Evolutionary conservation across 2,113 vertebrate species (phyloP).

Genomic region (Uropsilus gracilis): DNA sequence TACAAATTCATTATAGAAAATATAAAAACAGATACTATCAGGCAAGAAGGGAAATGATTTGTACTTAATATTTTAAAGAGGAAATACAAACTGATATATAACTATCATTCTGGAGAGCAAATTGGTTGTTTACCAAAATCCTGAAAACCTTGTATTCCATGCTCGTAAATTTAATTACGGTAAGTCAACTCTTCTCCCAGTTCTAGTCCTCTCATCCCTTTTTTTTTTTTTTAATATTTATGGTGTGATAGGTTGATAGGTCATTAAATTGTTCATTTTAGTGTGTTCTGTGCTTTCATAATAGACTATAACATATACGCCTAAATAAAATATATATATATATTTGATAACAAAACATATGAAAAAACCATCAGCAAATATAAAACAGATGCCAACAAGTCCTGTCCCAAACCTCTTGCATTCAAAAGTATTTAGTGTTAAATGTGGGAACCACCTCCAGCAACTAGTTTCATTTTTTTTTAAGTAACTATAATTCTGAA

Average conservation of each 20-base stretch:
- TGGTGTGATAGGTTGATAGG: background rate
- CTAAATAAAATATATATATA: background rate
- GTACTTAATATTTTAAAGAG: background rate
- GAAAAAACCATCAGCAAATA: conserved; percentile 6
- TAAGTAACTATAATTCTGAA: background rate
- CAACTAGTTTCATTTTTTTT: background rate
- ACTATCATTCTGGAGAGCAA: background rate
- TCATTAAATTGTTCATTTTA: conserved; percentile 22
- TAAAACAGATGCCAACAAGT: background rate
- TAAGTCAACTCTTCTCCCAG: background rate
- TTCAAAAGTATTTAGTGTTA: conserved; percentile 20
- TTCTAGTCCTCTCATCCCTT: background rate
- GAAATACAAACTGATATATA: background rate
- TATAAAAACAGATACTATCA: background rate
- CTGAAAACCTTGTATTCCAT: background rate
- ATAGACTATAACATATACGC: conserved; percentile 1
- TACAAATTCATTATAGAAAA: conserved; percentile 19
- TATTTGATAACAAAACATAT: conserved; percentile 3
- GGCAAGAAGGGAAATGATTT: background rate
- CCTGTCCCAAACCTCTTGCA: conserved; percentile 19
- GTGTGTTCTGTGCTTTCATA: conserved; percentile 42
- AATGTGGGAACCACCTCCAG: background rate
- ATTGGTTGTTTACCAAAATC: background rate
- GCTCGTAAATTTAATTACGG: background rate
- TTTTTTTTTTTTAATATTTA: background rate